phyloP scores from a whole-genome alignment of 2,113 vertebrate genomes.

The Trinectes maculatus region DNA sequence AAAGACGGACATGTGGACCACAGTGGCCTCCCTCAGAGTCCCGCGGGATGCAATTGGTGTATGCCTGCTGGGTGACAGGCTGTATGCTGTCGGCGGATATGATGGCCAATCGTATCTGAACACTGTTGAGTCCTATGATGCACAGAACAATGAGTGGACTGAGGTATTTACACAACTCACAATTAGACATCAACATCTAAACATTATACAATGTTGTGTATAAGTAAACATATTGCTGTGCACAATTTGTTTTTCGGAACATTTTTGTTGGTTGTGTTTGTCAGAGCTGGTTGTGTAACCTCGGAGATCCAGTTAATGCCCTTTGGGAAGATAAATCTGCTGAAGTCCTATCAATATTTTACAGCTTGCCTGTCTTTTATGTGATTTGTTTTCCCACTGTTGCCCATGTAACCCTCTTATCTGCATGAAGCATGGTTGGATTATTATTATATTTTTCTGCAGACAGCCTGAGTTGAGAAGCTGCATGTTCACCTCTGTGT shows the following conservation, averaged over 20 bases:
- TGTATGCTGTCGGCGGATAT: conserved; percentile 95
- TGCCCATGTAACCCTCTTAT: conserved; percentile 37
- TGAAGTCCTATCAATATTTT: conserved; percentile 32
- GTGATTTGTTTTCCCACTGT: neutral
- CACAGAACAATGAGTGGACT: conserved; percentile 95
- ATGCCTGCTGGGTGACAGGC: conserved; percentile 90
- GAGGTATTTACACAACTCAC: conserved; percentile 83
- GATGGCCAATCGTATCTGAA: conserved; percentile 92
- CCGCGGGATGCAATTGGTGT: conserved; percentile 93
- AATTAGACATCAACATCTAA: neutral
- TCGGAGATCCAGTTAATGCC: conserved; percentile 4
- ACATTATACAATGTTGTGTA: neutral
- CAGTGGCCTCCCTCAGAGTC: conserved; percentile 90
- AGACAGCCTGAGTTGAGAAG: conserved; percentile 42
- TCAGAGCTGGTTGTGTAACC: conserved; percentile 7
- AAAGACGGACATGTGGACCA: conserved; percentile 95
- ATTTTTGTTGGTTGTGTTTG: conserved; percentile 21
- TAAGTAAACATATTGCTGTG: neutral
- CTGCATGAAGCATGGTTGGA: conserved; percentile 37
- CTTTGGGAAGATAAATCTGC: conserved; percentile 12
- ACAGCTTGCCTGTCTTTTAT: conserved; percentile 12
- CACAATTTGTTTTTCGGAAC: neutral
- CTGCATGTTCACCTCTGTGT: conserved; percentile 69
- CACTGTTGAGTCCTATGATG: conserved; percentile 94
- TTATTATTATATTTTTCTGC: conserved; percentile 35